Percentiles rank a stretch among this genome's conserved stretches.
phyloP scores from a whole-genome alignment of 2,797 vertebrate species.

The Margarornis squamiger region DNA sequence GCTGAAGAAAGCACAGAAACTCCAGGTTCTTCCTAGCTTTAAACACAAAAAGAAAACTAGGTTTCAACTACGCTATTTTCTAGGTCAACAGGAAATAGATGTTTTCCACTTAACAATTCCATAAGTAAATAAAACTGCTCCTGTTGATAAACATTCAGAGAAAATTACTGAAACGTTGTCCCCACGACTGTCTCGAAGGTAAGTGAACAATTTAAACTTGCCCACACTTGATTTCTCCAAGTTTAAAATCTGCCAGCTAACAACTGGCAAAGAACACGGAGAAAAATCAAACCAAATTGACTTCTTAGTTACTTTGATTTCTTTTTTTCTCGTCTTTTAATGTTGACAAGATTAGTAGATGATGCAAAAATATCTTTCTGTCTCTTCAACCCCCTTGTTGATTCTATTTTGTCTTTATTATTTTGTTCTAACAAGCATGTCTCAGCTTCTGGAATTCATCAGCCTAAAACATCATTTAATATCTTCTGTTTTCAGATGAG shows the following conservation, averaged over 20 bases:
- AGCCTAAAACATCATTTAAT: not conserved
- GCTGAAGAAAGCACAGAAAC: not conserved
- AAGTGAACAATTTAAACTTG: not conserved
- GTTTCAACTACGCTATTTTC: not conserved
- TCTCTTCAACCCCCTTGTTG: not conserved
- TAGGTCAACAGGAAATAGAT: not conserved
- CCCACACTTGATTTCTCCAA: not conserved
- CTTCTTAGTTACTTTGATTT: not conserved
- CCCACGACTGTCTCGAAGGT: not conserved
- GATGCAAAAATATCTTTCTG: not conserved
- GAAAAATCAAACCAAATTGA: not conserved
- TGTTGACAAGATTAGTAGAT: not conserved
- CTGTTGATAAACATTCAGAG: not conserved
- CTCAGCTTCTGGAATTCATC: slow-evolving; percentile 23
- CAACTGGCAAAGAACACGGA: not conserved
- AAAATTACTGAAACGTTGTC: not conserved
- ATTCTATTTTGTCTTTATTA: slow-evolving; percentile 12
- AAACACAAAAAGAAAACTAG: not conserved
- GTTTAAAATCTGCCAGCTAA: not conserved
- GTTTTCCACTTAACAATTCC: not conserved
- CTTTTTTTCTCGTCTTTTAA: not conserved
- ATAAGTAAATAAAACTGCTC: not conserved
- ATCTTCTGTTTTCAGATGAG: not conserved
- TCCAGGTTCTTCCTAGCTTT: not conserved
- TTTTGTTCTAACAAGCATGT: not conserved